Percentiles rank a stretch among this genome's conserved stretches.
Conservation (phyloP, 2,113 vertebrate species). For the Nannospalax galili region DNA sequence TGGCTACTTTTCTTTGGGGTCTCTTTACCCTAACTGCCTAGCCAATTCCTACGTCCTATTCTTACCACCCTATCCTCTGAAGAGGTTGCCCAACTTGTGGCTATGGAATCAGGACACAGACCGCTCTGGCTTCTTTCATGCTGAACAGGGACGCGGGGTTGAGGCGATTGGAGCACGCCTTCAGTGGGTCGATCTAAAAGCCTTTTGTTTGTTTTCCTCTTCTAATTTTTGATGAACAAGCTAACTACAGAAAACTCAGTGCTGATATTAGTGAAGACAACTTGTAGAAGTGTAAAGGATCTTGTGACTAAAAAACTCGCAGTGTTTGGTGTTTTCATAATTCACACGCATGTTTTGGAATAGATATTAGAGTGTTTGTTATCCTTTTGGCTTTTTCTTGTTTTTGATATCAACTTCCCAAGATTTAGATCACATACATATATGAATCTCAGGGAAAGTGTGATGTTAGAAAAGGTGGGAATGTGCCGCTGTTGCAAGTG, state of each 20-base stretch:
- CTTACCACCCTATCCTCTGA: no score
- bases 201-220: neutral
- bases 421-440: constrained; percentile 3
- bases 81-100: no score
- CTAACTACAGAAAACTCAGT: neutral
- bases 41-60: no score
- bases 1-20: no score
- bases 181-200: no score
- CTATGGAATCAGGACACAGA: no score
- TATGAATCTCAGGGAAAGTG: constrained; percentile 52
- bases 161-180: no score
- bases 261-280: neutral
- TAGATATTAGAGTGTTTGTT: constrained; percentile 51
- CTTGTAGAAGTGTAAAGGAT: constrained; percentile 39
- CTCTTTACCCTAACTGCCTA: no score
- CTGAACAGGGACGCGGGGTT: no score
- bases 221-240: constrained; percentile 39
- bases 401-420: constrained; percentile 41
- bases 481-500: constrained; percentile 54
- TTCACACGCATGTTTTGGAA: constrained; percentile 46
- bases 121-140: no score
- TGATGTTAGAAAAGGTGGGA: constrained; percentile 52
- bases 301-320: neutral
- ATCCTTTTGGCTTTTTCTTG: neutral
- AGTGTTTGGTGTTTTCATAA: constrained; percentile 30